These are phyloP conservation scores for Saimiri boliviensis DNA, from an alignment of 2,113 vertebrate species.

Conservation along the genomic window DNA sequence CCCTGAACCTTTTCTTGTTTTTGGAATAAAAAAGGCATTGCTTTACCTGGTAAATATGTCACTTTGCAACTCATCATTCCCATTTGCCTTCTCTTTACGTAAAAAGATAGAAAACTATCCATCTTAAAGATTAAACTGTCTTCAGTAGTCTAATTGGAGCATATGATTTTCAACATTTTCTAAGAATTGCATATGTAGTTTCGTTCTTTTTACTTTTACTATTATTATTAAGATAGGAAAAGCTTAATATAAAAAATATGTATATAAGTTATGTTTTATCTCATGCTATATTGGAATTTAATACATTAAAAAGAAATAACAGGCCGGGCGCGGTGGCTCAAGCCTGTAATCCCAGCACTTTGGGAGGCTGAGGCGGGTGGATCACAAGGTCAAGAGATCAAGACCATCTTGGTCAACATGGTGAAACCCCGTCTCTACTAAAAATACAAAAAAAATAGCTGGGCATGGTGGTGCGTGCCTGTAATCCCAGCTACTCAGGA, in stretches of 20 bases:
- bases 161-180: background rate
- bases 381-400: too few species aligned
- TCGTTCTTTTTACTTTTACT: background rate
- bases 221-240: background rate
- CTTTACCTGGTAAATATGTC: background rate
- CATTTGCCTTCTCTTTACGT: background rate
- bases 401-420: too few species aligned
- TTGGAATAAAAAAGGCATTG: background rate
- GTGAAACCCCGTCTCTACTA: too few species aligned
- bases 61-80: background rate
- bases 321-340: too few species aligned
- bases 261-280: background rate
- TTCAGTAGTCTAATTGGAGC: slow-evolving; percentile 6
- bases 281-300: slow-evolving; percentile 11
- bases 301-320: background rate
- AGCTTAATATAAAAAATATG: slow-evolving; percentile 15
- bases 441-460: too few species aligned
- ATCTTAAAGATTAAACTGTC: background rate
- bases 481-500: too few species aligned
- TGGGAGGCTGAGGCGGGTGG: too few species aligned
- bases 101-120: background rate
- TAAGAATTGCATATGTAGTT: background rate
- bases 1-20: background rate
- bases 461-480: too few species aligned
- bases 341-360: too few species aligned